These are phyloP conservation scores for Hetaerina titia DNA, from an alignment of 2,888 invertebrate species.

Conservation along the genomic window DNA sequence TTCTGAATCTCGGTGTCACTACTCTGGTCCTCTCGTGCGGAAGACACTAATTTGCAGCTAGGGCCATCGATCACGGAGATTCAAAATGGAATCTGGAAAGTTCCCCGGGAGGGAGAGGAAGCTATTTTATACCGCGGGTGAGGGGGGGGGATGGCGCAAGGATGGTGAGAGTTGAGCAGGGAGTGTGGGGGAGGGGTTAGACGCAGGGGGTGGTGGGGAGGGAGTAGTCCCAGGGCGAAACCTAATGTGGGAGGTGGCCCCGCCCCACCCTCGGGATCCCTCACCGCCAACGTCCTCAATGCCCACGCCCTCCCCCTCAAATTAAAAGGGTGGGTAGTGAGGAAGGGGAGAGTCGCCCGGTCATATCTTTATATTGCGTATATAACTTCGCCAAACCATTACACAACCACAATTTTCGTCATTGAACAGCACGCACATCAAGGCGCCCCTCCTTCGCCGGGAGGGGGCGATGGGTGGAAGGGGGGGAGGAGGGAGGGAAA, in stretches of 20 bases:
- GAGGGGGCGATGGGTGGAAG: not conserved
- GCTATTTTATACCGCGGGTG: not conserved
- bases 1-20: not conserved
- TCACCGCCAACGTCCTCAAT: not conserved
- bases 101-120: not conserved
- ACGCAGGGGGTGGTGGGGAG: no score
- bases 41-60: conserved; percentile 29
- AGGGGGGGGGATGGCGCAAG: not conserved
- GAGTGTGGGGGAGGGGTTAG: no score
- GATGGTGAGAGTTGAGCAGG: no score
- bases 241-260: not conserved
- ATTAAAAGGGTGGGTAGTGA: not conserved
- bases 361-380: not conserved
- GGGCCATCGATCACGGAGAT: conserved; percentile 11
- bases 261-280: not conserved
- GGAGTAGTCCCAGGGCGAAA: not conserved
- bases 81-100: conserved; percentile 19
- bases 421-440: not conserved
- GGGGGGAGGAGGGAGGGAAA: not conserved
- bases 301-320: not conserved
- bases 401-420: not conserved
- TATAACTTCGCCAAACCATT: not conserved
- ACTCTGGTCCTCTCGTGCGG: not conserved
- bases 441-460: not conserved
- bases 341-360: not conserved